Conservation (phyloP, 2,888 invertebrate genomes). For the Aleiodes leptofemur region DNA sequence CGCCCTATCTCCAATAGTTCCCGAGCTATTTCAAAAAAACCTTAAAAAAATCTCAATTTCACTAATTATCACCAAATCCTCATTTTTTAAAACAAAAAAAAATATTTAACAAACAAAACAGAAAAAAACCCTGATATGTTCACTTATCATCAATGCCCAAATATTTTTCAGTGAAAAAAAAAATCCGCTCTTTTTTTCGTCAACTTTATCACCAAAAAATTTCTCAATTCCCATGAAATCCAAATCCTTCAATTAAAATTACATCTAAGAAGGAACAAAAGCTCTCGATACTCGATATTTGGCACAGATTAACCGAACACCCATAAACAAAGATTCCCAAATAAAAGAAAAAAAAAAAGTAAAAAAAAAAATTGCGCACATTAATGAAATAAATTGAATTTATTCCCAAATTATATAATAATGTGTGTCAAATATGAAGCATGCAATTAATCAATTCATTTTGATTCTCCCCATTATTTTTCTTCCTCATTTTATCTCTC, state of each 20-base stretch:
- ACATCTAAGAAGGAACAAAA: slow-evolving; percentile 72
- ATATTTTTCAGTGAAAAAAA: too few species aligned
- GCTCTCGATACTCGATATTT: slow-evolving; percentile 72
- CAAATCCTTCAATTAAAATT: slow-evolving; percentile 46
- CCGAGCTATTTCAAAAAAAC: neutral
- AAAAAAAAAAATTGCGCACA: slow-evolving; percentile 43
- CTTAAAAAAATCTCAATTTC: too few species aligned
- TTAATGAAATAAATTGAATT: neutral
- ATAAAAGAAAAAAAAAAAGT: slow-evolving; percentile 46
- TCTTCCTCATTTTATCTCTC: slow-evolving; percentile 31
- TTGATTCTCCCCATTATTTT: neutral
- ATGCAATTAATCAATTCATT: slow-evolving; percentile 53
- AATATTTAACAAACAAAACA: too few species aligned
- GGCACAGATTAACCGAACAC: slow-evolving; percentile 73
- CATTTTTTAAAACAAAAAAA: too few species aligned
- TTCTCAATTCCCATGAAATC: slow-evolving; percentile 12
- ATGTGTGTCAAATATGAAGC: slow-evolving; percentile 67
- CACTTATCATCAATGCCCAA: too few species aligned
- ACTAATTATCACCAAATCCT: too few species aligned
- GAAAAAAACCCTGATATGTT: too few species aligned
- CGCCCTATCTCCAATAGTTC: neutral
- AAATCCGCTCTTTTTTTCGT: too few species aligned
- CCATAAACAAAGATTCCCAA: slow-evolving; percentile 36
- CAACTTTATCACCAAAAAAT: neutral
- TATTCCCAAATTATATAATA: slow-evolving; percentile 41